Evolutionary conservation across 2,888 invertebrate species (phyloP), one percentile per base, ranked within the genome.

Genomic region (Caradrina clavipalpis): DNA sequence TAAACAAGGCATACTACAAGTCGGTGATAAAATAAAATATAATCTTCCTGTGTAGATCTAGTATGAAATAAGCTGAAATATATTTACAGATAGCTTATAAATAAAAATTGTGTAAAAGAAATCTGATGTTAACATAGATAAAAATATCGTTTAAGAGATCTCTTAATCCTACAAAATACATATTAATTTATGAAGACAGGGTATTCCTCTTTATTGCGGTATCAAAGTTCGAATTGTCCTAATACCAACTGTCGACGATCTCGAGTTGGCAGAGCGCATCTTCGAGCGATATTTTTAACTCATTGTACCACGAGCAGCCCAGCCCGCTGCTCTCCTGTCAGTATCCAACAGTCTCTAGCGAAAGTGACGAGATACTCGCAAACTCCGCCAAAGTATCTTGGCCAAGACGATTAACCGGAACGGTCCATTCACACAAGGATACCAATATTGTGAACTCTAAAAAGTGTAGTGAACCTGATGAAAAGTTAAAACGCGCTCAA

Each of bases 231-330:
- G 93, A 92, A 91, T 92, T 92, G 91, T 91, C 92, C 90, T 91
- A 92, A 91, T 92, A 90, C 90, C 86, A 89, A 88, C 87, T 85
- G 89, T 87, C 88, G 89, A 85, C 90, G 89, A 87, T 89, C 81
- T 88, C 87, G 91, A 94, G 90, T 95, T 96, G 96, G 96, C 96
- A 95, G 91, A 92, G 95, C 94, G 93, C 94, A 94, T 95, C 95
- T 95, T 93, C 79, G 94, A 94, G 94, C 94, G 95, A 80, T 96
- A 96, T 96, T 96, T 96, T 95, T 96, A 96, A 95, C 96, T 96
- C 96, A 95, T 94, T 95, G 92, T 95, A 91, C 91, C 89, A 92
- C 92, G 91, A 90, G 93, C 95, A 90, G 92, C 92, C 92, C 91
- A 89, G 92, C 90, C 86, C 88, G 92, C 89, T 91, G 89, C 95